Evolutionary conservation across 1,140 invertebrate genomes (phyloP).

Genomic region (Arctopsyche grandis): DNA sequence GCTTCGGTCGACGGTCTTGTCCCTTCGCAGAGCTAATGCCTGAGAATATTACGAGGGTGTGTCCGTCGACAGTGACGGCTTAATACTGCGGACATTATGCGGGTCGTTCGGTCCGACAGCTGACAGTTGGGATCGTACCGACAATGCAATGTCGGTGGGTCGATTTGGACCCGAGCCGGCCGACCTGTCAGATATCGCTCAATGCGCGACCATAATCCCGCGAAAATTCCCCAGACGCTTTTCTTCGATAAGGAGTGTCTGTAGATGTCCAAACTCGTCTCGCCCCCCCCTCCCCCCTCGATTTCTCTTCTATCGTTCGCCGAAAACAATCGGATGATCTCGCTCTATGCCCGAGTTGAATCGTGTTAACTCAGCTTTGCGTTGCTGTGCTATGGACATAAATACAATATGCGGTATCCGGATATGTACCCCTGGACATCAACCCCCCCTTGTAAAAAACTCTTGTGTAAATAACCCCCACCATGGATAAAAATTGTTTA

Average conservation of each 20-base stretch:
- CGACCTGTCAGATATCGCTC: not conserved
- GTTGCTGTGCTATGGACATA: too few species aligned
- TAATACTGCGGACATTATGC: conserved; percentile 36
- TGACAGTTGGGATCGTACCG: not conserved
- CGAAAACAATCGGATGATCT: too few species aligned
- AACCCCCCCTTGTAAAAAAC: too few species aligned
- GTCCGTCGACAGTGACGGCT: conserved; percentile 19
- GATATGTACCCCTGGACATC: too few species aligned
- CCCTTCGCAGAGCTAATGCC: not conserved
- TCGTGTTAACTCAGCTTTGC: too few species aligned
- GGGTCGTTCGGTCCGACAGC: conserved; percentile 15
- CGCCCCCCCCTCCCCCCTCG: too few species aligned
- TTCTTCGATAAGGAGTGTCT: not conserved
- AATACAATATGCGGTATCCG: too few species aligned
- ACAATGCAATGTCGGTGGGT: conserved; percentile 16
- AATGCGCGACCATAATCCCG: not conserved
- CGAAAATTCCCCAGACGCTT: not conserved
- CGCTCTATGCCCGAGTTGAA: too few species aligned
- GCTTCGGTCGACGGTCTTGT: not conserved
- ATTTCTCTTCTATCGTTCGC: too few species aligned
- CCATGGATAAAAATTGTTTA: too few species aligned
- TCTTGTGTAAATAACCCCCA: too few species aligned
- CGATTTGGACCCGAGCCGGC: not conserved
- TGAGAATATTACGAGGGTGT: conserved; percentile 20
- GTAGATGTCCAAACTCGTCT: too few species aligned